A percentile compares a stretch with the other conserved stretches of the same genome.
Evolutionary conservation across 1,140 invertebrate genomes (phyloP).

Genomic region (Atta colombica): DNA sequence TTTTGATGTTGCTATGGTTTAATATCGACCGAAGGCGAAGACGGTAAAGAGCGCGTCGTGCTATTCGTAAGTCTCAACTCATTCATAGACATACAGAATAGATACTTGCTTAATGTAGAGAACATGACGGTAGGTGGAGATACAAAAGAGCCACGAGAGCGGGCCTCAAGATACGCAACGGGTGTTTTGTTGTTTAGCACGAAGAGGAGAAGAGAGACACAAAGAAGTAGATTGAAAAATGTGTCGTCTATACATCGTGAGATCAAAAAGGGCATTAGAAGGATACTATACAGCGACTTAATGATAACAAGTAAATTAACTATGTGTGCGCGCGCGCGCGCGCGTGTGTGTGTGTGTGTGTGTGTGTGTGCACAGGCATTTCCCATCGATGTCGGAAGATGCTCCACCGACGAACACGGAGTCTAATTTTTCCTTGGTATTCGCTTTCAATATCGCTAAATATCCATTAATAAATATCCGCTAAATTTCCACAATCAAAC

Average conservation of each 20-base stretch:
- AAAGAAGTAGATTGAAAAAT: constrained; percentile 70
- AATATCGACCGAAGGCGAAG: constrained; percentile 14
- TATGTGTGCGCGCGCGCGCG: neutral
- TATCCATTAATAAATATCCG: too few relatives aligned
- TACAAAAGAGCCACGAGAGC: constrained; percentile 68
- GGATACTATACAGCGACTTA: constrained; percentile 69
- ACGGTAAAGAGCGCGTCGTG: constrained; percentile 57
- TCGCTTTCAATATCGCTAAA: neutral
- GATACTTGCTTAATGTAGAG: constrained; percentile 73
- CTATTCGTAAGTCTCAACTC: constrained; percentile 61
- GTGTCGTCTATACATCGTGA: constrained; percentile 63
- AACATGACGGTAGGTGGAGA: constrained; percentile 67
- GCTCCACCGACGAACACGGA: neutral
- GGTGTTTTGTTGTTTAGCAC: constrained; percentile 63
- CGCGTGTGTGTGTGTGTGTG: neutral
- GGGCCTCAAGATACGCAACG: constrained; percentile 71
- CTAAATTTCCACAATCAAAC: neutral
- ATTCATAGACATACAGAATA: constrained; percentile 69
- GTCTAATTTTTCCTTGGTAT: neutral
- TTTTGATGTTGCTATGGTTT: neutral
- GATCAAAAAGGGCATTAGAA: constrained; percentile 60
- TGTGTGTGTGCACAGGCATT: neutral
- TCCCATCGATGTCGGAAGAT: constrained; percentile 4
- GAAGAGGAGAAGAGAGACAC: constrained; percentile 67
- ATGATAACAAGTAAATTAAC: constrained; percentile 58